phyloP scores from a whole-genome alignment of 2,888 invertebrate species.

The Nomada lathburiana region DNA sequence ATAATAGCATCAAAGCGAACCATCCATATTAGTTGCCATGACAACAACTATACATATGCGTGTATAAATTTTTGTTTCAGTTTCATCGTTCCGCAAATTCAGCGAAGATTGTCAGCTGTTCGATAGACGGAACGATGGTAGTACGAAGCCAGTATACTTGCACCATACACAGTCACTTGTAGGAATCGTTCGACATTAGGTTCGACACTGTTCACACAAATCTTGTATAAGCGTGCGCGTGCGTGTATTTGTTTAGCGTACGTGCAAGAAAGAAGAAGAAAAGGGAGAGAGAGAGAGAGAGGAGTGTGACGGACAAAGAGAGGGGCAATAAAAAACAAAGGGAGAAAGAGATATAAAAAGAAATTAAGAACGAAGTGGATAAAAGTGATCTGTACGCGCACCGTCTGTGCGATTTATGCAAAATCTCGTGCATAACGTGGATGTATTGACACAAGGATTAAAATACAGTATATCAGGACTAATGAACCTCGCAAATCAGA shows the following conservation, averaged over 20 bases:
- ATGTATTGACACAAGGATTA: constrained; percentile 85
- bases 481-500: constrained; percentile 94
- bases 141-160: constrained; percentile 22
- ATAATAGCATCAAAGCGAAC: too few species aligned
- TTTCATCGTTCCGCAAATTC: constrained; percentile 67
- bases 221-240: constrained; percentile 52
- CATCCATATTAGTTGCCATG: constrained; percentile 50
- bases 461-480: constrained; percentile 88
- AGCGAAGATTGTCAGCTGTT: constrained; percentile 75
- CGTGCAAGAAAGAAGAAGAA: constrained; percentile 31
- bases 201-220: constrained; percentile 40
- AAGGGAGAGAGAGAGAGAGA: not conserved
- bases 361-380: constrained; percentile 43
- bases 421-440: constrained; percentile 84
- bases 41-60: constrained; percentile 16
- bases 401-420: constrained; percentile 82
- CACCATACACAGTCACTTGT: constrained; percentile 64
- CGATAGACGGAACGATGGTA: constrained; percentile 71
- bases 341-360: constrained; percentile 44
- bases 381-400: constrained; percentile 58
- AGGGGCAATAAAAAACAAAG: constrained; percentile 38
- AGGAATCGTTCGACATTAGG: constrained; percentile 59
- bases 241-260: constrained; percentile 51
- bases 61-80: constrained; percentile 65
- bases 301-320: constrained; percentile 22